phyloP scores from a whole-genome alignment of 2,888 invertebrate genomes.

The Cosmopolites sordidus region DNA sequence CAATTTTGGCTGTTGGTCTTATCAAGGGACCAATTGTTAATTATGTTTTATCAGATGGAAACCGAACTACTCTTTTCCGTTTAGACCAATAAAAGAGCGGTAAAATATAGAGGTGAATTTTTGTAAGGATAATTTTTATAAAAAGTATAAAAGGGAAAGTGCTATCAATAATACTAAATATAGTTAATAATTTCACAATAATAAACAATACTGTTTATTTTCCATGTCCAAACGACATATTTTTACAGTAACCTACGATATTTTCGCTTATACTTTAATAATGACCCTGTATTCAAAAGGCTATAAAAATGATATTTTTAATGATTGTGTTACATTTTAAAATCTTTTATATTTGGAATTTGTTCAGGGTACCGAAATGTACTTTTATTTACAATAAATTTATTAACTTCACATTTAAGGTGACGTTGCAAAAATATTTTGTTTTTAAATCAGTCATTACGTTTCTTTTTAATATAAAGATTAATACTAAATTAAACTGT shows the following conservation, averaged over 20 bases:
- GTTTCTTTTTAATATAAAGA: conserved; percentile 34
- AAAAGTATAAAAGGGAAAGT: conserved; percentile 31
- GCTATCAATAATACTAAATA: conserved; percentile 33
- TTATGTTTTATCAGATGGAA: too few relatives aligned
- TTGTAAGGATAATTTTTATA: background rate
- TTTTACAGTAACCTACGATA: conserved; percentile 43
- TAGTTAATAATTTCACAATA: conserved; percentile 38
- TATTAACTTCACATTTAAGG: conserved; percentile 28
- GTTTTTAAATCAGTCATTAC: conserved; percentile 36
- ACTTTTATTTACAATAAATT: conserved; percentile 29
- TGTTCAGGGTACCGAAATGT: conserved; percentile 36
- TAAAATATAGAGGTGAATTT: too few relatives aligned
- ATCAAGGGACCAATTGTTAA: too few relatives aligned
- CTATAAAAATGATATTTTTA: conserved; percentile 46
- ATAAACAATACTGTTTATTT: conserved; percentile 42
- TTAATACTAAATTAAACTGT: background rate
- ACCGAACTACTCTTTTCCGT: too few relatives aligned
- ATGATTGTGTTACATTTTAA: conserved; percentile 43
- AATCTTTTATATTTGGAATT: conserved; percentile 33
- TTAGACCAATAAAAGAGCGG: too few relatives aligned
- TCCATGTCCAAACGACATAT: conserved; percentile 38
- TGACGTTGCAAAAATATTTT: conserved; percentile 32
- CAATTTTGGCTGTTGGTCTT: too few relatives aligned
- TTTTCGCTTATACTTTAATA: conserved; percentile 45
- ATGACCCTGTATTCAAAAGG: conserved; percentile 51